Conservation (phyloP, 1,140 invertebrate genomes). For the Brachionus calyciflorus region DNA sequence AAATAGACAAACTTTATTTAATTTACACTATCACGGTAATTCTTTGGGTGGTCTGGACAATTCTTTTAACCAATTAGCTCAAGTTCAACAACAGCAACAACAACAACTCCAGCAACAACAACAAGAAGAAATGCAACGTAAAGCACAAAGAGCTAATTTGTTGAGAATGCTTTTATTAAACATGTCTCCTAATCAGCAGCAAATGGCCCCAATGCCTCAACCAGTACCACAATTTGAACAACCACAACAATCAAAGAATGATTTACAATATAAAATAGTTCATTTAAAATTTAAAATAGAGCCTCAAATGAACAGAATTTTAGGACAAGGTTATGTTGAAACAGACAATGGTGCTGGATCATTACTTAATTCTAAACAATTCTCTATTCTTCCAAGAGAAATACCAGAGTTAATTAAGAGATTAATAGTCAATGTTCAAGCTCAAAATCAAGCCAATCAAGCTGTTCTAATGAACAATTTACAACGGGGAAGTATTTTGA, state of each 20-base stretch:
- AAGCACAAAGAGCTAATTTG: background rate
- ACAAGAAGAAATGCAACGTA: background rate
- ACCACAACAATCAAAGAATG: slow-evolving; percentile 1
- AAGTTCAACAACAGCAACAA: slow-evolving; percentile 7
- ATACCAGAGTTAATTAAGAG: slow-evolving; percentile 14
- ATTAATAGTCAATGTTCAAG: background rate
- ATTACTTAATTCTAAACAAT: background rate
- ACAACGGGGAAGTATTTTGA: background rate
- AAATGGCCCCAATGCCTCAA: background rate
- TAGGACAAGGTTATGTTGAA: slow-evolving; percentile 5
- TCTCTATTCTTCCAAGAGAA: background rate
- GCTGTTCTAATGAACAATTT: no score
- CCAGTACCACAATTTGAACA: background rate
- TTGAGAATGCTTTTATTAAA: slow-evolving; percentile 19
- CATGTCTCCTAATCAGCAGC: background rate
- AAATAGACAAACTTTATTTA: slow-evolving; percentile 29
- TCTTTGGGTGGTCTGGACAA: background rate
- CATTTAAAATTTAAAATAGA: slow-evolving; percentile 15
- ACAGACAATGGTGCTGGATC: background rate
- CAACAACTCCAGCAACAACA: background rate
- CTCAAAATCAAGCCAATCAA: no score
- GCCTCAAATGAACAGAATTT: background rate
- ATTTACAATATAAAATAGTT: slow-evolving; percentile 22
- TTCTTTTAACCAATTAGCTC: background rate
- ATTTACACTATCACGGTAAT: slow-evolving; percentile 42